Conservation (phyloP, 2,888 invertebrate species). For the Tricholauxania praeusta region DNA sequence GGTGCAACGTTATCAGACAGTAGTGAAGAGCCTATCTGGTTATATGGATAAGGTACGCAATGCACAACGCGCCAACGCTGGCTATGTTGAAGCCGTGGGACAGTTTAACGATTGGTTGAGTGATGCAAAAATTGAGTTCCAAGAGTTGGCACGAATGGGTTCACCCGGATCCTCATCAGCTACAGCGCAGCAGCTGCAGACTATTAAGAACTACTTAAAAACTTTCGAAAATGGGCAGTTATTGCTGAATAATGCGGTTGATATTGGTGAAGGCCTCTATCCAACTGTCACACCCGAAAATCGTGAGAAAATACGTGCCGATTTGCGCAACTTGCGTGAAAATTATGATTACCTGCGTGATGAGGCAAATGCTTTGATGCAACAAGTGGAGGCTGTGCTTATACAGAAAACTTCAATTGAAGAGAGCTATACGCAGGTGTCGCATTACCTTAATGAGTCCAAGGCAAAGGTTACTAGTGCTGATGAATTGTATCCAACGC, state of each 20-base stretch:
- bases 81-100: constrained; percentile 78
- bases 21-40: constrained; percentile 77
- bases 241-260: constrained; percentile 83
- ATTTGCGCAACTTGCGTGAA: constrained; percentile 83
- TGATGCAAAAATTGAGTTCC: constrained; percentile 80
- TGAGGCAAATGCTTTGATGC: constrained; percentile 85
- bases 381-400: constrained; percentile 88
- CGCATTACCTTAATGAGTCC: constrained; percentile 86
- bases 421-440: constrained; percentile 89
- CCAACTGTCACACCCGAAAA: constrained; percentile 89
- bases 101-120: constrained; percentile 84
- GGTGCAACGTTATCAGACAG: constrained; percentile 79
- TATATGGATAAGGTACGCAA: constrained; percentile 80
- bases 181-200: constrained; percentile 78
- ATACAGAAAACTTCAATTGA: constrained; percentile 94
- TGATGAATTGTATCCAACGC: constrained; percentile 79
- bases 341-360: constrained; percentile 87
- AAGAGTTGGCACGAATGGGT: constrained; percentile 78
- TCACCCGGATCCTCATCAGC: constrained; percentile 80
- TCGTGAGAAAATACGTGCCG: constrained; percentile 85
- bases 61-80: constrained; percentile 75
- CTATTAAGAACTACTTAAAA: constrained; percentile 72
- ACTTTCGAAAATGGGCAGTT: constrained; percentile 84
- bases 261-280: constrained; percentile 89
- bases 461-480: constrained; percentile 80